phyloP scores from a whole-genome alignment of 1,140 invertebrate genomes.

The Pseudoatta argentina region DNA sequence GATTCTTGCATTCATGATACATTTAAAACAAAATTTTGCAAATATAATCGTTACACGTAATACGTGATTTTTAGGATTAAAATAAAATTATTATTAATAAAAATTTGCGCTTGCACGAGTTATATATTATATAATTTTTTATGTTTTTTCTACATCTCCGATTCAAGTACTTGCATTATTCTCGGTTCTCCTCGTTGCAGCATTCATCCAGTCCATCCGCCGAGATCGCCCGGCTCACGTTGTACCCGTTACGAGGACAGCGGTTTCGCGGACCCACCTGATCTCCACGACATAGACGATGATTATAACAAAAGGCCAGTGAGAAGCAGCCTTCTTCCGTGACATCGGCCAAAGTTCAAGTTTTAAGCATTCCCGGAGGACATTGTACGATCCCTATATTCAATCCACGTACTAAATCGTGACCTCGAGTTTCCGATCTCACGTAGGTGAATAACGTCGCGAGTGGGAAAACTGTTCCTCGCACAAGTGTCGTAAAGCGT shows the following conservation, averaged over 20 bases:
- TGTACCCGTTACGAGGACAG: slow-evolving; percentile 84
- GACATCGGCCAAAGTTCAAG: slow-evolving; percentile 77
- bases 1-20: background rate
- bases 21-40: background rate
- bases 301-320: slow-evolving; percentile 81
- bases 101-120: background rate
- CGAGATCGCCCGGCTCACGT: slow-evolving; percentile 82
- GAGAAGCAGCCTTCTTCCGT: slow-evolving; percentile 82
- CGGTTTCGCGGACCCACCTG: slow-evolving; percentile 80
- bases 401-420: background rate
- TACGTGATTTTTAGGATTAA: background rate
- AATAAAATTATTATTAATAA: background rate
- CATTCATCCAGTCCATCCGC: slow-evolving; percentile 80
- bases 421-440: background rate
- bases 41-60: background rate
- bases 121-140: background rate
- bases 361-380: slow-evolving; percentile 51
- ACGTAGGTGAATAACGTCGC: background rate
- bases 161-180: background rate
- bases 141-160: background rate
- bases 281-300: slow-evolving; percentile 83
- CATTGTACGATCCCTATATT: background rate
- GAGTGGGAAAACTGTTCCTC: background rate
- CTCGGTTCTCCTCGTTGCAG: slow-evolving; percentile 65
- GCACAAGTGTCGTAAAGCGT: slow-evolving; percentile 28